Base-by-base conservation (phyloP, 2,888 invertebrate species). In the Agrilus biguttatus region DNA sequence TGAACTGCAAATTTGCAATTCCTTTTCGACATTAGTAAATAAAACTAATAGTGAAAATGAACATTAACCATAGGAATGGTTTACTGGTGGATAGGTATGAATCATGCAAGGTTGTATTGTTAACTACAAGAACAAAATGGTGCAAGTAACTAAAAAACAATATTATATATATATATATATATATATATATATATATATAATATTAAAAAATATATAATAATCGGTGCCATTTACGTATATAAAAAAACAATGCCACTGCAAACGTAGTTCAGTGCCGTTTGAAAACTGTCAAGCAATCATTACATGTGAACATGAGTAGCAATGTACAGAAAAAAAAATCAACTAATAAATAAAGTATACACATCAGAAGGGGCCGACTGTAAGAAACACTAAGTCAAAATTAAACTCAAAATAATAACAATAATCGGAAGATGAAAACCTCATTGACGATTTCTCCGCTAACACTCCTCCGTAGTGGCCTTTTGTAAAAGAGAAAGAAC, bases 301-400 rank as follows among this genome's bases (percentile, higher is more conserved):
- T 77, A 77, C 77, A 77, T 77, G 77, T 77, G 77, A 75, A 74
- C 73, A 77, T 77, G 77, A 76, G 76, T 77, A 76, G 72, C 65
- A 65, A 60, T 63, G 59, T 62, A 59, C 28, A 28, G 28, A 28
- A 28, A 28, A 23, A 23, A 59, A 64, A 56, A 58, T 59, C 59
- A 61, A 57, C 48, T 55, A 57, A 51, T 52, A 59, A 56, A 60
- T 48, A 57, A 54, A 56, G 53, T 52, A 55, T 54, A 50, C 43
- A 41, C 40, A 42, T 45, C 45, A 50, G 28, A 28, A 28, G 28
- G 28, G 28, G 28, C 28, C 28, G 28, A 28, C 28, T 28, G 28
- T 28, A 56, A 56, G 51, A 56, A 51, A 55, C 52, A 56, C 51
- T 49, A 49, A 51, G 40, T 40, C 43, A 43, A 41, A 36, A 49